Evolutionary conservation across 2,113 vertebrate genomes (phyloP), one percentile per base, ranked within the genome.

Genomic region (Cairina moschata): DNA sequence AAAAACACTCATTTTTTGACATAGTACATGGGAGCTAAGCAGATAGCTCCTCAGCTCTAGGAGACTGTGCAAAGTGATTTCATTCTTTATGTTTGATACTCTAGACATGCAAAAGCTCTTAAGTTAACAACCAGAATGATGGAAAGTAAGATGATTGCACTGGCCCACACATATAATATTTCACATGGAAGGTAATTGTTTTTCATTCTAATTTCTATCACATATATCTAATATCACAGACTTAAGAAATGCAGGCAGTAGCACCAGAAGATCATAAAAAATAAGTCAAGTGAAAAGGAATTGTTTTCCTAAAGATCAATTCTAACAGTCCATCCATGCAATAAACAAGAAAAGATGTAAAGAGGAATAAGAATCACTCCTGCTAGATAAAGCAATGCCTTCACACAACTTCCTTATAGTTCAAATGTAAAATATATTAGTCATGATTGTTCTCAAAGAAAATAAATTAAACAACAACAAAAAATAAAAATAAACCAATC

Each of bases 81-180:
- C 11, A 38, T 65, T 86, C 56, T 63, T 93, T 65, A 86, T 36
- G 22, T 67, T 93, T 67, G 65, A 55, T 88, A 91, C 52, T 83
- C 50, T 29, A 83, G 76, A 90, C 88, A 63, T 81, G 46, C 42
- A 80, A 94, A 95, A 95, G 72, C 72, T 93, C 73, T 75, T 90
- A 90, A 72, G 38, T 65, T 90, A 83, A 82, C 63, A 94, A 88
- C 36, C 8, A 67, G 88, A 96, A 78, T 90, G 29, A 94, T 69
- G 88, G 79, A 86, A 93, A 73, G 56, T 75, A 75, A 26, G 36
- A 68, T 36, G 65, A 85, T 63, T 83, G 17, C 44, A 48, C 31
- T 52, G 55, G 4, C 36, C 58, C 46, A 67, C 26, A 73, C 15
- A 71, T 25, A 60, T 59, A 91, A 34, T 88, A 83, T 90, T 91